Base-by-base conservation (phyloP, 2,888 invertebrate species). In the Endomychus coccineus region DNA sequence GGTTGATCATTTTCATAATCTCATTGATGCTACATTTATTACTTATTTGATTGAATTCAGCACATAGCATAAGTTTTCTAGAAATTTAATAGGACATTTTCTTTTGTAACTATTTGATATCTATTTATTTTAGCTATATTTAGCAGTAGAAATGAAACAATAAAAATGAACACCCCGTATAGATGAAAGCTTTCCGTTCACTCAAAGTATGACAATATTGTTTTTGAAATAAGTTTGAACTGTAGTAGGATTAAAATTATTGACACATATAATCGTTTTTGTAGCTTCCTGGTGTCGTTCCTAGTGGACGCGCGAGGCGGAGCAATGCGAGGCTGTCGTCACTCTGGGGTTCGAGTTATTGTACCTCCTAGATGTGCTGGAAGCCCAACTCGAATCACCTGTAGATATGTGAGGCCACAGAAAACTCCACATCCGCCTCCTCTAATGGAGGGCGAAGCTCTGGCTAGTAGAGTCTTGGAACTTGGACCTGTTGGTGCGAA, bases 271-370 rank as follows among this genome's bases (percentile, higher is more conserved):
- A 25, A 9, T 15, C 14, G 27, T 17, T n/a, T 27, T 25, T 25
- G 3, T 64, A 91, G 89, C 58, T 98, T 98, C 75, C 76, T 99
- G 68, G 97, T 98, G 55, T 97, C 96, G 50, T 99, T 98, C 71
- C 81, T 99, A 74, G 98, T 98, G 51, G 98, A 99, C 64, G 98
- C 98, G 0, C 80, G 97, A 10, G 98, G 98, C 12, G 98, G 97
- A 4, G 94, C 97, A 12, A 97, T 98, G 97, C 80, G 94, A 50
- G 97, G 97, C 11, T 97, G 96, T 65, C 82, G 98, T 4, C 95
- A 98, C 61, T 94, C 94, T 16, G 97, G 98, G 1, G 91, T 98
- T 5, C 77, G 96, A 23, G 83, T 98, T 46, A 91, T 98, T 54
- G 90, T 98, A 24, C 98, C 98, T 11, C 95, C 97, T 0, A 81